A percentile compares a stretch with the other conserved stretches of the same genome.
Evolutionary conservation across 2,113 vertebrate species (phyloP).

Genomic region (Delphinapterus leucas): DNA sequence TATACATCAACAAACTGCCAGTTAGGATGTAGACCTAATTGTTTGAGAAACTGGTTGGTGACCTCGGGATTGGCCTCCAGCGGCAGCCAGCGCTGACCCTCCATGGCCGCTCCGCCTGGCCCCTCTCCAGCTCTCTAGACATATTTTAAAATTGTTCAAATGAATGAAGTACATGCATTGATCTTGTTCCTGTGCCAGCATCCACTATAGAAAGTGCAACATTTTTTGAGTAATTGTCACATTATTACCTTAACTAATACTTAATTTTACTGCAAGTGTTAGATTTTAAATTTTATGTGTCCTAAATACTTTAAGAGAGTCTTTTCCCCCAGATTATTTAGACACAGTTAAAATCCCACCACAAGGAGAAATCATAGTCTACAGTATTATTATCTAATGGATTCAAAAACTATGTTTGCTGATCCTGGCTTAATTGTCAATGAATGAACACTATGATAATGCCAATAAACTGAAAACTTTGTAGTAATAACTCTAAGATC

Average conservation of each 20-base stretch:
- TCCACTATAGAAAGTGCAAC: not conserved
- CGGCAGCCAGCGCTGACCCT: constrained; percentile 92
- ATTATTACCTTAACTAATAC: not conserved
- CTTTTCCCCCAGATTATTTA: not conserved
- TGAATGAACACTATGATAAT: not conserved
- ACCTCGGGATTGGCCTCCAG: constrained; percentile 97
- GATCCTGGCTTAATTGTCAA: not conserved
- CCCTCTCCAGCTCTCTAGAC: not conserved
- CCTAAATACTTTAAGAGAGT: not conserved
- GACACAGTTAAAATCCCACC: not conserved
- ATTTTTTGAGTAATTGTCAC: not conserved
- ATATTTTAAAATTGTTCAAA: not conserved
- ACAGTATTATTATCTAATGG: not conserved
- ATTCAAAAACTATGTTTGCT: not conserved
- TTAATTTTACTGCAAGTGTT: not conserved
- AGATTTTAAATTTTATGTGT: not conserved
- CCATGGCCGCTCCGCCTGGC: constrained; percentile 81
- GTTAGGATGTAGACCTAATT: constrained; percentile 90
- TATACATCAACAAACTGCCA: constrained; percentile 99
- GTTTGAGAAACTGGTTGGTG: constrained; percentile 89
- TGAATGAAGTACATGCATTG: not conserved
- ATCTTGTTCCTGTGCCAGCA: not conserved
- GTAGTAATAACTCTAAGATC: not conserved
- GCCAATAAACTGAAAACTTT: not conserved
- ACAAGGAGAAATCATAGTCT: not conserved